Base-by-base conservation (phyloP, 2,113 vertebrate species). In the Phrynosoma platyrhinos region DNA sequence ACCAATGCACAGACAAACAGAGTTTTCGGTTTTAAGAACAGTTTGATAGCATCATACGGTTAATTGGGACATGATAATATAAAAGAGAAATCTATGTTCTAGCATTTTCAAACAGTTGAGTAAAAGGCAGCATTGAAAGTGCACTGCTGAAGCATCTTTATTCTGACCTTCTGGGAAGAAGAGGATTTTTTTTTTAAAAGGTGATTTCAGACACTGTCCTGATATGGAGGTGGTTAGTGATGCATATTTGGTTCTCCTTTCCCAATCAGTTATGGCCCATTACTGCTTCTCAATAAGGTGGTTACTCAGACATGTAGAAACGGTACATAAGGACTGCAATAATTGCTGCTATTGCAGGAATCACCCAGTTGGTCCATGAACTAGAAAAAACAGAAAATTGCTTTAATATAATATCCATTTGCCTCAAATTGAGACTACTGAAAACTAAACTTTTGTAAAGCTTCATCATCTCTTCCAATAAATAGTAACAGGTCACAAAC, bases 301-400 rank as follows among this genome's bases (percentile, higher is more conserved):
- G 90, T 95, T 95, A 97, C 36, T 97, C 97, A 0, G 93, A 74
- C 84, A 94, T 94, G 91, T 97, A 98, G 76, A 97, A 71, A 83
- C 96, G 98, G 91, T 99, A 99, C 95, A 98, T 94, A 87, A 99
- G 71, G 4, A 97, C 98, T 83, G 98, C 96, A 0, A 97, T 94
- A 89, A 96, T 79, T 0, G 98, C 98, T 0, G 92, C 97, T 92
- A 98, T 82, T 40, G 90, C 95, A 0, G 98, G 98, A 81, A 99
- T 97, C 92, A 98, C 87, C 98, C 97, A 97, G 93, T 92, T 98
- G 79, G 96, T 95, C 98, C 98, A 99, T 30, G 96, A 98, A 91
- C 98, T 99, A 92, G 72, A 95, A 94, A 52, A 74, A 93, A 92
- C 75, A 20, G 87, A 81, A 90, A 92, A 90, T 68, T 82, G 85